Evolutionary conservation across 1,140 invertebrate species (phyloP), one percentile per base, ranked within the genome.

Genomic region (Drosophila parvula): DNA sequence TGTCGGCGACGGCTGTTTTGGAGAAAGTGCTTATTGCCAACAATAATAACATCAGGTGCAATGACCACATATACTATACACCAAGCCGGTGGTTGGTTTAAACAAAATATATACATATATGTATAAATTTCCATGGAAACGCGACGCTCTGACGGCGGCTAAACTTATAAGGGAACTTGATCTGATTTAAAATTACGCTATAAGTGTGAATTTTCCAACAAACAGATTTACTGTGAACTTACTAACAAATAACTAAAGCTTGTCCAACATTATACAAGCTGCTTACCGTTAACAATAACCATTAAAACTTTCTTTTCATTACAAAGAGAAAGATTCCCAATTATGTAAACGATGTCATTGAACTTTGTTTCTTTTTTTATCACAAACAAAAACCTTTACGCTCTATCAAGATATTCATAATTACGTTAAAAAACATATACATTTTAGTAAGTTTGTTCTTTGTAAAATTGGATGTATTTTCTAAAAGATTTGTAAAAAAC

Each of bases 1-100:
- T 69, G 65, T 65, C 34, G 62, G 22, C 44, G 63, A 56, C 34
- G 63, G 34, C 51, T 53, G 51, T 53, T 69, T 69, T 69, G 65
- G 65, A 69, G 65, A 69, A 69, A 69, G 65, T 69, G 65, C 65
- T 67, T 69, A 67, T 28, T 44, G 61, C 62, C 65, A 67, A 53
- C 65, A 69, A 69, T 69, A 53, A 38, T 69, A 53, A 16, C 22
- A 64, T 69, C 65, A 64, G 65, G 65, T 69, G 65, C 65, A 69
- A 69, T 69, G 65, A 69, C 65, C 65, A 69, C 65, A 69, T 69
- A 47, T 56, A 56, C 32, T 56, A 22, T 22, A 27, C 53, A 47
- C 18, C 14, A 34, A 45, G 38, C 10, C 61, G 61, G 61, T 67
- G 65, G 65, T 68, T 50, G 59, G 36, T 67, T 65, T 5, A 32